Evolutionary conservation across 2,113 vertebrate genomes (phyloP).

Genomic region (Hippotragus niger): DNA sequence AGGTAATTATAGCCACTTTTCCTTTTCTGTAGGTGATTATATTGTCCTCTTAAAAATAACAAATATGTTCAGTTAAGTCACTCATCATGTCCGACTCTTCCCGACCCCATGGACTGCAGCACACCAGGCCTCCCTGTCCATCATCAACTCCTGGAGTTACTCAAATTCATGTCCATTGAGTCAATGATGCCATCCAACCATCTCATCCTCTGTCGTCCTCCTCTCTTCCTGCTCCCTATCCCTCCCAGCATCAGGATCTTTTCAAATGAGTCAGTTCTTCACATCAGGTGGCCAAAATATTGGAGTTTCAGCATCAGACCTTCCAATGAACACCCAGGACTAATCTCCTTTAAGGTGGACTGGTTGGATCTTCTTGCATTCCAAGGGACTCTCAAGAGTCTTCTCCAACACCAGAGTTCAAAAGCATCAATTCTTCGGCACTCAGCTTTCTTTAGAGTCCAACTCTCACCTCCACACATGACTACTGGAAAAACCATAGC

Average conservation of each 20-base stretch:
- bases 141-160: background rate
- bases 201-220: background rate
- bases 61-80: background rate
- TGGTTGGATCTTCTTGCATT: background rate
- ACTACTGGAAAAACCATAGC: background rate
- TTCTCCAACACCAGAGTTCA: background rate
- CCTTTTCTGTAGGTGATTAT: background rate
- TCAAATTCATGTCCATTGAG: background rate
- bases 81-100: accelerated
- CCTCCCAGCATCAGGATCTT: background rate
- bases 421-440: accelerated
- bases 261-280: background rate
- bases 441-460: background rate
- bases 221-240: background rate
- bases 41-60: background rate
- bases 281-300: background rate
- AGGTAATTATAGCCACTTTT: background rate
- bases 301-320: background rate
- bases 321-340: background rate
- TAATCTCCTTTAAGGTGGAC: background rate
- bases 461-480: background rate
- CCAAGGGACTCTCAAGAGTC: background rate
- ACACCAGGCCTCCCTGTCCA: background rate
- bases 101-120: background rate
- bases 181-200: background rate